These are phyloP conservation scores for Sphenodon punctatus DNA, from an alignment of 2,797 vertebrate genomes.

Conservation along the genomic window DNA sequence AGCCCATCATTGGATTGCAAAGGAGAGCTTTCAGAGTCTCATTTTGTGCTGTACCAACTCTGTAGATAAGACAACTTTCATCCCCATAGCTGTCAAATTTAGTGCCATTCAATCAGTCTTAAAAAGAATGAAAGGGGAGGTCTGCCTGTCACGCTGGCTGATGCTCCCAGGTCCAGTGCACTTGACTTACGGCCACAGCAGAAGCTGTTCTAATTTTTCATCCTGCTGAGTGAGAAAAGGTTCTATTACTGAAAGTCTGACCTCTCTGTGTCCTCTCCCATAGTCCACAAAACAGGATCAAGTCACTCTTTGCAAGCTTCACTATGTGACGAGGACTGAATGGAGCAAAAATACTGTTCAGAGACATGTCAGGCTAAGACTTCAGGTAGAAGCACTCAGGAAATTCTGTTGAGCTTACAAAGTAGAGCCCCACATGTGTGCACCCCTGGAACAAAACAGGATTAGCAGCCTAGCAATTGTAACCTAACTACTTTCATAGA, in stretches of 20 bases:
- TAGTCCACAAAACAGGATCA: neutral
- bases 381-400: neutral
- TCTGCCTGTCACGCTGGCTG: neutral
- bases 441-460: neutral
- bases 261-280: neutral
- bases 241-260: neutral
- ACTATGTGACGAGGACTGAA: neutral
- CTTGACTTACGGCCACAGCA: neutral
- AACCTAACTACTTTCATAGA: neutral
- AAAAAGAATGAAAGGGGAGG: neutral
- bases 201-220: neutral
- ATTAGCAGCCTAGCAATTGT: neutral
- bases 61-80: neutral
- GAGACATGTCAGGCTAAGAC: neutral
- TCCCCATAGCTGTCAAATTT: neutral
- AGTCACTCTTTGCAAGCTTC: neutral
- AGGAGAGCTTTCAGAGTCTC: neutral
- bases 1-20: too few relatives aligned
- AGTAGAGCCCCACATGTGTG: neutral
- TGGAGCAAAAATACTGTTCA: neutral
- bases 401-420: neutral
- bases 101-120: neutral
- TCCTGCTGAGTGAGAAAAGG: neutral
- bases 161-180: neutral
- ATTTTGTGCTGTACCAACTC: rapidly evolving